Conservation (phyloP, 2,888 invertebrate genomes). For the Leucophenga montana region DNA sequence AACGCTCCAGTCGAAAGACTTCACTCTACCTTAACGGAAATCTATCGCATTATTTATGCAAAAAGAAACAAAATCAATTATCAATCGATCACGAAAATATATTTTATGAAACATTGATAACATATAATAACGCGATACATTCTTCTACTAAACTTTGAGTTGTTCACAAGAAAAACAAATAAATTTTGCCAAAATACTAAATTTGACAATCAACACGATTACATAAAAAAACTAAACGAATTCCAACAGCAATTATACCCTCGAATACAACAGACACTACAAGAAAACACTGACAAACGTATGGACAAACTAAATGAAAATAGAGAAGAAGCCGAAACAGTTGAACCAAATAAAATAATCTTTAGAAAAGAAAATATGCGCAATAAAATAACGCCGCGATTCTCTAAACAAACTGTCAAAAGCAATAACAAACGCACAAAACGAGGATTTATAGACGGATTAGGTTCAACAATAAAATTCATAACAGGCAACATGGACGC, state of each 20-base stretch:
- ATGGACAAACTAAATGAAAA: conserved; percentile 31
- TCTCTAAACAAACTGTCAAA: conserved; percentile 37
- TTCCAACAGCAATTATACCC: conserved; percentile 27
- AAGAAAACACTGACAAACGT: conserved; percentile 11
- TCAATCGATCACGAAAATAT: conserved; percentile 20
- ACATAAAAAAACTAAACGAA: conserved; percentile 23
- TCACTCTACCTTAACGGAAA: conserved; percentile 36
- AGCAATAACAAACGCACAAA: conserved; percentile 32
- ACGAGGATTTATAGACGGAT: conserved; percentile 3
- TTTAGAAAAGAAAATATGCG: conserved; percentile 41
- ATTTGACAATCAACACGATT: conserved; percentile 14
- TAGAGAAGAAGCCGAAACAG: conserved; percentile 28
- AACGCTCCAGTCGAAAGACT: conserved; percentile 37
- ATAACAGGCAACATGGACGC: too few species aligned
- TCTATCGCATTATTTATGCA: neutral
- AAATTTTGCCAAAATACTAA: conserved; percentile 17
- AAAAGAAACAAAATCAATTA: too few species aligned
- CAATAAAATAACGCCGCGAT: conserved; percentile 40
- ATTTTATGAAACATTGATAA: conserved; percentile 15
- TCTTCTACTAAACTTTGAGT: conserved; percentile 31
- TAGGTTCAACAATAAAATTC: too few species aligned
- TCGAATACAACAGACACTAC: conserved; percentile 13
- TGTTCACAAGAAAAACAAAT: conserved; percentile 22
- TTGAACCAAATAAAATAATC: conserved; percentile 28
- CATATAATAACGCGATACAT: conserved; percentile 30